A percentile compares a stretch with the other conserved stretches of the same genome.
Conservation (phyloP, 92 coral and sea anemone species). For the Umimayanthus chanpuru region DNA sequence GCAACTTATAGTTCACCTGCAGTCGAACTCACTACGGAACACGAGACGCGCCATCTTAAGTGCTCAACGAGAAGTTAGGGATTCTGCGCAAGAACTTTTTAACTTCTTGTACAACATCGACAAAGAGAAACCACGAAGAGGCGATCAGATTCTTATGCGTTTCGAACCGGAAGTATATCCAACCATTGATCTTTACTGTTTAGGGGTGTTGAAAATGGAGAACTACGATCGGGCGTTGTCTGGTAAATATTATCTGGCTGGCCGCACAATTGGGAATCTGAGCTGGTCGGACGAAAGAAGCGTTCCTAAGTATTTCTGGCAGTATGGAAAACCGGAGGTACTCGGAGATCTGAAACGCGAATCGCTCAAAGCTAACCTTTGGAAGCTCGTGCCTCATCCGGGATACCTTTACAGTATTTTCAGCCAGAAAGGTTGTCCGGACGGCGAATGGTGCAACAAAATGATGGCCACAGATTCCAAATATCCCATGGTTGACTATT, state of each 20-base stretch:
- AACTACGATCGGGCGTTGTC: constrained; percentile 50
- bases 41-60: constrained; percentile 37
- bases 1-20: constrained; percentile 42
- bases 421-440: constrained; percentile 42
- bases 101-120: constrained; percentile 47
- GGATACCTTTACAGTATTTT: constrained; percentile 48
- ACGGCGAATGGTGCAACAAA: not conserved
- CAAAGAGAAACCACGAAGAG: constrained; percentile 25
- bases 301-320: constrained; percentile 5
- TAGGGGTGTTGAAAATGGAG: constrained; percentile 32
- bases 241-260: constrained; percentile 24
- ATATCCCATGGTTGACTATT: constrained; percentile 1
- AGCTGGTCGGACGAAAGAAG: constrained; percentile 15
- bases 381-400: constrained; percentile 61
- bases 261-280: constrained; percentile 19
- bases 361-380: constrained; percentile 6
- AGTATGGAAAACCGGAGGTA: constrained; percentile 27
- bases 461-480: constrained; percentile 6
- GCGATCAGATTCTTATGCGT: constrained; percentile 32
- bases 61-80: constrained; percentile 36
- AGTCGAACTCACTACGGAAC: constrained; percentile 26
- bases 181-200: constrained; percentile 43
- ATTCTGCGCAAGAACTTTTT: constrained; percentile 33
- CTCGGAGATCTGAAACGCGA: not conserved
- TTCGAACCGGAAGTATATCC: constrained; percentile 56